These are phyloP conservation scores for Fissipunctia ypsillon DNA, from an alignment of 2,888 invertebrate genomes.

Conservation along the genomic window DNA sequence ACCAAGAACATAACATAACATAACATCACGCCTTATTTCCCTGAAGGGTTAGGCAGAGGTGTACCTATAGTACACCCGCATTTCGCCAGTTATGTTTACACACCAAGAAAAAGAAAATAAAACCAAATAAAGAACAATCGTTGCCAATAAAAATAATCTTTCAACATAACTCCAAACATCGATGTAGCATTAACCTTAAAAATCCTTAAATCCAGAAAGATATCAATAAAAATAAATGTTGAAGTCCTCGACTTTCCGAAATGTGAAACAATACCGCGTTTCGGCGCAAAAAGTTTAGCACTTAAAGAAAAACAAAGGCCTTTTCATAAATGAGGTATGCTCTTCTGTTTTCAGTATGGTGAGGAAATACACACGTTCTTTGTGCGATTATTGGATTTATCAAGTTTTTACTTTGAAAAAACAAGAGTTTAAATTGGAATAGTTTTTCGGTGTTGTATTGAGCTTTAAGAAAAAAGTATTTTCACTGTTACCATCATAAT, in stretches of 20 bases:
- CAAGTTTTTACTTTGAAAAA: too few species aligned
- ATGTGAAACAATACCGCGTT: conserved; percentile 65
- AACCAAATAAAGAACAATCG: conserved; percentile 1
- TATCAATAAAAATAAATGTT: conserved; percentile 59
- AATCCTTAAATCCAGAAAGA: conserved; percentile 38
- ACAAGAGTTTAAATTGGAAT: too few species aligned
- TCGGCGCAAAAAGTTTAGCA: conserved; percentile 69
- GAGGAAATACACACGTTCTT: conserved; percentile 51
- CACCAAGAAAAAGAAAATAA: too few species aligned
- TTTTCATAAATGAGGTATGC: conserved; percentile 72
- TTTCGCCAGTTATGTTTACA: too few species aligned
- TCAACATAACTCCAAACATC: conserved; percentile 14
- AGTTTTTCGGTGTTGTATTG: too few species aligned
- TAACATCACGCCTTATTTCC: too few species aligned
- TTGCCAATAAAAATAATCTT: conserved; percentile 28
- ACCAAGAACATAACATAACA: not conserved
- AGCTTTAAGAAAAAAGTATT: too few species aligned
- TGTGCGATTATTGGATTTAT: not conserved
- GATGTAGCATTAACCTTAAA: conserved; percentile 34
- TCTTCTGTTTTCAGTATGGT: conserved; percentile 51
- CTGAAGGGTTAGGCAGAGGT: too few species aligned
- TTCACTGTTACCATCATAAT: too few species aligned
- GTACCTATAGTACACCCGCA: too few species aligned
- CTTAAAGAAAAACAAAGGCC: conserved; percentile 75
- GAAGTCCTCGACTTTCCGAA: conserved; percentile 33